Evolutionary conservation across 2,797 vertebrate species (phyloP), one percentile per base, ranked within the genome.

Genomic region (Semaprochilodus insignis): DNA sequence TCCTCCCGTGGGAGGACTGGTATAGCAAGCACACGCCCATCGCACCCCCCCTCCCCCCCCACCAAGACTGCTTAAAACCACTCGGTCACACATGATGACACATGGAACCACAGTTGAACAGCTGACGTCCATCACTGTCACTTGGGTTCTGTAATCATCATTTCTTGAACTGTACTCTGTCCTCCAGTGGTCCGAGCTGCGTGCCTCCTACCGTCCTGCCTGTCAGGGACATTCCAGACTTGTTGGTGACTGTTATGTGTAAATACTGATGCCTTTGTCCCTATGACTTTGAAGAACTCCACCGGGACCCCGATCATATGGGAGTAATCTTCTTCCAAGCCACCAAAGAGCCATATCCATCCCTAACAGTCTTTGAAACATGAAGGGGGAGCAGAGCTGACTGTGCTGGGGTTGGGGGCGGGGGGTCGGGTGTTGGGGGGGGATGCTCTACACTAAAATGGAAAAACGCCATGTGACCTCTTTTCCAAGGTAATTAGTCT

Each of bases 141-240:
- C 87, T 91, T 94, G 93, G 91, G 93, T 92, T 92, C 89, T 87
- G 81, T 92, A 92, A 93, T 92, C 87, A 88, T 93, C 91, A 91
- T 89, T 91, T 91, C 91, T 91, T 91, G 93, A 87, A 85, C 90
- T 89, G 90, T 90, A 84, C 89, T 92, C 82, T 80, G 15, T 89
- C 52, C 36, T 63, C n/a, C 27, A 23, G n/a, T 10, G 6, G 48
- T 57, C 74, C 31, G 74, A 60, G 48, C 31, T 1, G 48, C 4
- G 34, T 48, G 74, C 77, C 66, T 36, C 48, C 67, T n/a, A 40
- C 23, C n/a, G 25, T 80, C 55, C 21, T 25, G 52, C 52, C 48
- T 80, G 76, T 67, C 57, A 57, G 63, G 57, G 31, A 74, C 27
- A 73, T 48, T 60, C 71, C 65, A 25, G 63, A 71, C 34, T 57